phyloP scores from a whole-genome alignment of 2,797 vertebrate genomes.

The Clarias pachynema region DNA sequence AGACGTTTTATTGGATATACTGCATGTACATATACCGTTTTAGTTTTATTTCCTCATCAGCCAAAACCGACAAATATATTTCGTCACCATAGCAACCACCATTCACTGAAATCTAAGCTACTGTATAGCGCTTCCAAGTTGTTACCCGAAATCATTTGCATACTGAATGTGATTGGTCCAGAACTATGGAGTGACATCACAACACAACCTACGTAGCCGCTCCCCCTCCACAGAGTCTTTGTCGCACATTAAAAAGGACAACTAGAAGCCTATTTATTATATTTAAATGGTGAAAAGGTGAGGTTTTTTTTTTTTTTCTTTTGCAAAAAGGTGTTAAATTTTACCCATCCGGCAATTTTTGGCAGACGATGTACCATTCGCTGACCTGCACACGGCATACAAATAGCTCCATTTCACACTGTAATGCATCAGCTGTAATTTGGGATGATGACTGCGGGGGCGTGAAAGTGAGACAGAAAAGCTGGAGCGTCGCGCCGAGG shows the following conservation, averaged over 20 bases:
- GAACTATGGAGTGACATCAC: background rate
- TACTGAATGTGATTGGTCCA: background rate
- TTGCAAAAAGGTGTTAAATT: background rate
- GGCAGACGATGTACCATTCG: background rate
- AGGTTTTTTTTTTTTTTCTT: background rate
- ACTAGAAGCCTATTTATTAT: background rate
- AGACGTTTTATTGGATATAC: background rate
- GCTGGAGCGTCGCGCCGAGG: constrained; percentile 2
- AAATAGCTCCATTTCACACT: constrained; percentile 36
- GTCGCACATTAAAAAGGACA: background rate
- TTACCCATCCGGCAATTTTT: background rate
- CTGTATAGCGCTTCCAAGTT: background rate
- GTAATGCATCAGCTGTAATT: constrained; percentile 38
- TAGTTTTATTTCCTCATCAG: background rate
- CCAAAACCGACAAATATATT: background rate
- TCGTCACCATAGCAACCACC: background rate
- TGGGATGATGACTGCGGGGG: constrained; percentile 32
- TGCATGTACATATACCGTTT: background rate
- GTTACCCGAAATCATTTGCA: background rate
- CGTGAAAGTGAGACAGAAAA: constrained; percentile 17
- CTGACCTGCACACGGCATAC: constrained; percentile 30
- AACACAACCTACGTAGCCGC: background rate
- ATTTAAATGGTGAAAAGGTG: background rate
- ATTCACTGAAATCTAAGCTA: background rate
- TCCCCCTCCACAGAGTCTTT: background rate